Conservation (phyloP, 2,888 invertebrate species). For the Leptura quadrifasciata region DNA sequence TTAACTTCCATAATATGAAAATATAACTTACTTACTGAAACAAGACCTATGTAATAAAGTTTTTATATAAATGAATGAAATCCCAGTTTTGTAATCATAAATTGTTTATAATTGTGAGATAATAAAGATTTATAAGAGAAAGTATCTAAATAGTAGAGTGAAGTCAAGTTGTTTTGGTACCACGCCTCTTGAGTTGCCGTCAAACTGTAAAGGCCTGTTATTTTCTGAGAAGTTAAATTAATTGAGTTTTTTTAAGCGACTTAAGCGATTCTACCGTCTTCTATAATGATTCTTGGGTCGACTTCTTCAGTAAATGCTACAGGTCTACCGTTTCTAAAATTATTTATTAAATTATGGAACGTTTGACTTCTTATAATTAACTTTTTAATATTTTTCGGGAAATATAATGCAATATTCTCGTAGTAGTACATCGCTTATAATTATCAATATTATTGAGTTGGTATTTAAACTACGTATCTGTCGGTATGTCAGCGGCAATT, state of each 20-base stretch:
- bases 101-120: slow-evolving; percentile 48
- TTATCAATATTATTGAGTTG: slow-evolving; percentile 1
- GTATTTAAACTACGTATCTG: background rate
- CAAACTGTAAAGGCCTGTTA: slow-evolving; percentile 69
- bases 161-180: slow-evolving; percentile 56
- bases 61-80: slow-evolving; percentile 23
- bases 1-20: too few relatives aligned
- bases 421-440: slow-evolving; percentile 14
- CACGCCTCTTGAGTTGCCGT: slow-evolving; percentile 63
- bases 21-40: too few relatives aligned
- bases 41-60: background rate
- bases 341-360: slow-evolving; percentile 66
- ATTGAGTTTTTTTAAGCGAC: slow-evolving; percentile 66
- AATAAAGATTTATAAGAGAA: slow-evolving; percentile 54
- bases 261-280: slow-evolving; percentile 59
- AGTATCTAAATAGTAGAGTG: slow-evolving; percentile 52
- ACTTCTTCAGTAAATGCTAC: slow-evolving; percentile 71
- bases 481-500: slow-evolving; percentile 3
- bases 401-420: slow-evolving; percentile 8
- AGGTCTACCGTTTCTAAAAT: slow-evolving; percentile 69
- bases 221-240: slow-evolving; percentile 73
- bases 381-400: slow-evolving; percentile 15
- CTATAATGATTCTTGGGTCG: slow-evolving; percentile 66
- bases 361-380: slow-evolving; percentile 43
- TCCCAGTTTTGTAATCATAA: slow-evolving; percentile 39